Evolutionary conservation across 1,140 invertebrate genomes (phyloP), one percentile per base, ranked within the genome.

Genomic region (Habropoda laboriosa): DNA sequence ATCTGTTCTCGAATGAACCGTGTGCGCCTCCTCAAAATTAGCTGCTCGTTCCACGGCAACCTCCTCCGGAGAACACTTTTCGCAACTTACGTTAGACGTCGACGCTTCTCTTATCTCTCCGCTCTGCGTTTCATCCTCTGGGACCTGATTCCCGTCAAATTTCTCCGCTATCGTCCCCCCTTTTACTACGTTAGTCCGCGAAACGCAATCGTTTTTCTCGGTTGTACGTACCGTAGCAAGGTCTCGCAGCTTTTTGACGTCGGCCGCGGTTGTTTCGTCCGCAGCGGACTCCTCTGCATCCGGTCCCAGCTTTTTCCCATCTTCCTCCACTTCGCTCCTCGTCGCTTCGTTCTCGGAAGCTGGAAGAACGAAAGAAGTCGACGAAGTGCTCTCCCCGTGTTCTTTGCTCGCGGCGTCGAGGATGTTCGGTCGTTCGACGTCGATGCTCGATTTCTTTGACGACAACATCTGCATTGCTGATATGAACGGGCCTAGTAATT

Each of bases 401-500:
- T 38, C 24, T 4, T 47, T 27, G n/a, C 40, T 16, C 45, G 6
- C 32, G 6, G 32, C 51, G 24, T 24, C 27, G 18, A 77, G 18
- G 16, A 66, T n/a, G 61, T 66, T 83, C 13, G 35, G 30, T 47
- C 4, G 71, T 16, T 76, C 55, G 30, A 24, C 57, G 8, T 82
- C 74, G 3, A 12, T 24, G 5, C 16, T 30, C 51, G 72, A 51
- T 63, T 70, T 86, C 71, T 85, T 92, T 10, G 86, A 81, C 24
- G 91, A 87, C 30, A 92, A 38, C 60, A 89, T 83, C 70, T 89
- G 88, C 66, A 93, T 70, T 6, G 90, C 92, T 8, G 86, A 80
- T 7, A 89, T 86, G 66, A 93, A 84, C 7, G 91, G 90, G 35
- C 83, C 89, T 13, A 92, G 66, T 49, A 93, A 79, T 79, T 92